Evolutionary conservation across 35 echinoderm and acorn worm species (phyloP).

Genomic region (Apostichopus japonicus): DNA sequence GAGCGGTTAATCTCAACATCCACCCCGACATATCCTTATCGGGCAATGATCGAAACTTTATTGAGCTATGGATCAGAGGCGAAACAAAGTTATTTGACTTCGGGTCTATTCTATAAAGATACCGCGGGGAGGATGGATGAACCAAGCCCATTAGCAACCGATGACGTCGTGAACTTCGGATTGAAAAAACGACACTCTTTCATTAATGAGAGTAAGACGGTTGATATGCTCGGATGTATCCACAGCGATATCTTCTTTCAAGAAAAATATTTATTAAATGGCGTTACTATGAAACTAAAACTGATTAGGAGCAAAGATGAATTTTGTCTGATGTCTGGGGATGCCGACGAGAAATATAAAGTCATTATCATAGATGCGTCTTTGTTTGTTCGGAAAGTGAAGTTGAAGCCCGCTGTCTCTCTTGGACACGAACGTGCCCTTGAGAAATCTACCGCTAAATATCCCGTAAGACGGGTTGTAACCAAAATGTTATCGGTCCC

Average conservation of each 20-base stretch:
- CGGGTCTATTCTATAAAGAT: conserved; percentile 71
- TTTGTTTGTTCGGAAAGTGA: conserved; percentile 64
- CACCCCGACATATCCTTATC: conserved; percentile 59
- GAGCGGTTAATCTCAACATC: conserved; percentile 40
- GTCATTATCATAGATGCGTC: conserved; percentile 37
- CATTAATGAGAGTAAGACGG: conserved; percentile 40
- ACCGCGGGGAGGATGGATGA: conserved; percentile 36
- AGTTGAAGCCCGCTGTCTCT: conserved; percentile 59
- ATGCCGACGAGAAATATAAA: conserved; percentile 41
- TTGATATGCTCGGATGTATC: conserved; percentile 69
- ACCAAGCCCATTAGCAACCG: conserved; percentile 17
- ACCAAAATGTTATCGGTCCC: conserved; percentile 60
- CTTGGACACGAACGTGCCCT: conserved; percentile 41
- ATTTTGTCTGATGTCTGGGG: conserved; percentile 67
- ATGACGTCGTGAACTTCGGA: conserved; percentile 41
- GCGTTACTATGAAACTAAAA: conserved; percentile 47
- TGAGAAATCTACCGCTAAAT: conserved; percentile 58
- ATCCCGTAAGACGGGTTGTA: conserved; percentile 53
- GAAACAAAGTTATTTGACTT: conserved; percentile 65
- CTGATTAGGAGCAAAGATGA: conserved; percentile 36
- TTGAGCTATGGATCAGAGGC: conserved; percentile 63
- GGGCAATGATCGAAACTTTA: conserved; percentile 70
- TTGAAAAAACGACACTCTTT: conserved; percentile 47
- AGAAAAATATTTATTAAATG: conserved; percentile 58
- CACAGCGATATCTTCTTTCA: conserved; percentile 81